Base-by-base conservation (phyloP, 2,888 invertebrate species). In the Cryptus armator region DNA sequence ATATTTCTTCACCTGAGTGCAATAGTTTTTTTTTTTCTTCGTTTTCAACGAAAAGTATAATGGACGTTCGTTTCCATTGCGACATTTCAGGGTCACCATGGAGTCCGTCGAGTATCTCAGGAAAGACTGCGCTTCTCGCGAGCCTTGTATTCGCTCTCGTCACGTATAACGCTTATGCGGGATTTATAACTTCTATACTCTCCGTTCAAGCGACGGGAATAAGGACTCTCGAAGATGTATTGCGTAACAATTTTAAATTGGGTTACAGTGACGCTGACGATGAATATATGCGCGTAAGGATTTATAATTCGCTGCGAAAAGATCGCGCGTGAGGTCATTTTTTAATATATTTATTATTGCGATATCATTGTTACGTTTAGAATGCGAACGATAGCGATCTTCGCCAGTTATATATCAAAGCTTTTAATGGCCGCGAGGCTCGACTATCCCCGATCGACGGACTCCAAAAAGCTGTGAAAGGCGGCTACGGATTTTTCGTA, bases 151-250 rank as follows among this genome's bases (percentile, higher is more conserved):
- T 96, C 88, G 95, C 96, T 0, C 93, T 96, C 81, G 94, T 96
- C 9, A 96, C 95, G 6, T 96, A 96, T 91, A 96, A 96, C 89
- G 95, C 96, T 0, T 96, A 96, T 88, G 96, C 96, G 0, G 96
- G 96, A 0, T 96, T 96, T 88, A 96, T 96, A 71, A 96, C 96
- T 0, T 96, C 96, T 0, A 95, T 96, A 62, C 91, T 96, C 74
- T 96, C 96, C 0, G 96, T 96, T 0, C 94, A 96, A 71, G 95
- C 95, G 0, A 90, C 91, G 3, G 92, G 93, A 19, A 95, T 96
- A 19, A 95, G 95, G 77, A 95, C 95, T 1, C 94, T 96, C 2
- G 94, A 95, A 0, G 96, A 96, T 70, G 95, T 96, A 1, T 92
- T 96, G 2, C 94, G 95, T 4, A 95, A 95, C 19, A 94, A 95